Evolutionary conservation across 2,797 vertebrate genomes (phyloP).

Genomic region (Chelmon rostratus): DNA sequence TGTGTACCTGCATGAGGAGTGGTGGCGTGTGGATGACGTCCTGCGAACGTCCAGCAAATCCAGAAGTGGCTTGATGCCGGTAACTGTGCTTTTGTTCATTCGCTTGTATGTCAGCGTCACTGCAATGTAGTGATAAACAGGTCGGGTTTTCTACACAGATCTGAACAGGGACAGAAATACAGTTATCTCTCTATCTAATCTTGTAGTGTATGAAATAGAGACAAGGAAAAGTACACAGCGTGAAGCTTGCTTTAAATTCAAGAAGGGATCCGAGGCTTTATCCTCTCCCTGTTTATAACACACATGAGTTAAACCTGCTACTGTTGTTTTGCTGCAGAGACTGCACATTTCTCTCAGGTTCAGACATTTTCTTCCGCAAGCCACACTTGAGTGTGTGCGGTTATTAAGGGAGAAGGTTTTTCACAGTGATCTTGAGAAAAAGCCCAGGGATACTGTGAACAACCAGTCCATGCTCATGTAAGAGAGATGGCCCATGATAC

Average conservation of each 20-base stretch:
- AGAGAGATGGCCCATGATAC: too few relatives aligned
- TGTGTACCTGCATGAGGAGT: slow-evolving; percentile 86
- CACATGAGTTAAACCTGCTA: background rate
- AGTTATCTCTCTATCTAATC: background rate
- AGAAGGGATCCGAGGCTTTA: background rate
- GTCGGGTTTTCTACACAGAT: background rate
- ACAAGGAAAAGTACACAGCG: background rate
- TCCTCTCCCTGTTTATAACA: background rate
- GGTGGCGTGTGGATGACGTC: slow-evolving; percentile 89
- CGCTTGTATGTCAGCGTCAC: background rate
- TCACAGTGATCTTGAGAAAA: too few relatives aligned
- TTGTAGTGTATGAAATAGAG: background rate
- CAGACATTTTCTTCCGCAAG: background rate
- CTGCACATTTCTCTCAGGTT: background rate
- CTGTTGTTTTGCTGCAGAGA: background rate
- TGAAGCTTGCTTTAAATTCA: background rate
- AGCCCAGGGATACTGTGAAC: too few relatives aligned
- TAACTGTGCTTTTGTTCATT: slow-evolving; percentile 67
- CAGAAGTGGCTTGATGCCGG: slow-evolving; percentile 87
- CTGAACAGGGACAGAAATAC: background rate
- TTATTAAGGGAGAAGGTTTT: background rate
- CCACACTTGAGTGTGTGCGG: background rate
- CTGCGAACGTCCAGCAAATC: slow-evolving; percentile 86
- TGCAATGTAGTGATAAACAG: background rate
- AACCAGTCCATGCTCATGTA: too few relatives aligned